These are phyloP conservation scores for Disparrhopalites patrizii DNA, from an alignment of 2,888 invertebrate species.

Conservation along the genomic window DNA sequence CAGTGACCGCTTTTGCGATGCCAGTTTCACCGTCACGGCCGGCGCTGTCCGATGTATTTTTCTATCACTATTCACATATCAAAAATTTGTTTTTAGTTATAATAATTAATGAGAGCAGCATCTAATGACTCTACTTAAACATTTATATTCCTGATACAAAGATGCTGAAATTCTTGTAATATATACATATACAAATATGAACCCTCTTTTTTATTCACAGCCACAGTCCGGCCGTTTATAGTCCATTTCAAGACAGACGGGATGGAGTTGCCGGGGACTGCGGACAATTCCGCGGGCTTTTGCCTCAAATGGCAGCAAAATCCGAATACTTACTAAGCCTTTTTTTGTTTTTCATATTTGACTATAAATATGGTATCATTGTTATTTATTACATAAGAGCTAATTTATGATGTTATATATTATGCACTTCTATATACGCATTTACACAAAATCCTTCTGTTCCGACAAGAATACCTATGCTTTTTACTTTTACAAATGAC, in stretches of 20 bases:
- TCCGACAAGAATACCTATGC: too few relatives aligned
- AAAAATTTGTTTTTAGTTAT: conserved; percentile 22
- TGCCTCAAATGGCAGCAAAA: conserved; percentile 44
- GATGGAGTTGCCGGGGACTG: conserved; percentile 51
- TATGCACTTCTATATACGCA: too few relatives aligned
- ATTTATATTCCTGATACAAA: too few relatives aligned
- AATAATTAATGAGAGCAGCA: neutral
- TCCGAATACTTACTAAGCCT: conserved; percentile 33
- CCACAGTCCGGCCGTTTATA: conserved; percentile 74
- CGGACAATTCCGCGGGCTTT: conserved; percentile 37
- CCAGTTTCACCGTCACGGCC: conserved; percentile 24
- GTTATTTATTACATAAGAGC: neutral
- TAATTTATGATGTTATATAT: neutral
- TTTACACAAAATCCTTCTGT: too few relatives aligned
- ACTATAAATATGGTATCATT: neutral
- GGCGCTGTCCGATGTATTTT: conserved; percentile 40
- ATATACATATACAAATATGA: neutral
- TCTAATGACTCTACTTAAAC: too few relatives aligned
- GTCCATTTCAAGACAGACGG: conserved; percentile 73
- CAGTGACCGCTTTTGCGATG: conserved; percentile 44
- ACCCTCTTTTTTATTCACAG: conserved; percentile 55
- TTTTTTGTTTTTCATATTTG: neutral
- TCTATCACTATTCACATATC: too few relatives aligned
- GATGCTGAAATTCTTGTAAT: too few relatives aligned
- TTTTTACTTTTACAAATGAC: too few relatives aligned